Base-by-base conservation (phyloP, 2,113 vertebrate genomes). In the Carassius auratus region DNA sequence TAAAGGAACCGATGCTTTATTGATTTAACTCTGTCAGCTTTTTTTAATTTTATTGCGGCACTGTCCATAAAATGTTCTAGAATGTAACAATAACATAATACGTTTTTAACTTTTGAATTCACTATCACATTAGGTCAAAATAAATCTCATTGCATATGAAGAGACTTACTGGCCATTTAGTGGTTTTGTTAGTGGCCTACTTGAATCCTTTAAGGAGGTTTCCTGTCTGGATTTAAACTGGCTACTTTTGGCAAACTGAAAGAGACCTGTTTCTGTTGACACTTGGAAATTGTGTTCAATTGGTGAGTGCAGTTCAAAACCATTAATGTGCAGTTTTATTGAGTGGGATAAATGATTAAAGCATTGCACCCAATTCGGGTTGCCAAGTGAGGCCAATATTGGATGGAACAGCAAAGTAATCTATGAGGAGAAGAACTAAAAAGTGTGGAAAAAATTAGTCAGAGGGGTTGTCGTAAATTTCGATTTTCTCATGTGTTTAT, bases 401-500 rank as follows among this genome's bases (percentile, higher is more conserved):
- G 77, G 45, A 42, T 45, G 77, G 73, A 76, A 77, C 23, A 68
- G 75, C 55, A 21, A 52, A 61, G 64, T 36, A 14, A 79, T 84
- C 52, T 62, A 76, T 30, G 76, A 80, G 62, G 86, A 83, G 50
- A 61, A 66, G 68, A 79, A 64, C 66, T 21, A 71, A 75, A 38
- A 78, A 15, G 79, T 86, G 75, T 79, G 88, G 88, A 88, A 88
- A 87, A 87, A 45, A 83, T 89, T 87, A 86, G 71, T 85, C 84
- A 88, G 64, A 80, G 61, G 71, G 74, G 83, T 83, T 84, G 84
- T 85, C 61, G 81, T 84, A 86, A 86, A 86, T 76, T 86, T 85
- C 66, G 26, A 86, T 85, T 85, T 89, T 88, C 88, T 89, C 90
- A 87, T 84, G 85, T 81, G 87, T 88, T 88, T 90, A 89, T 90